Conservation (phyloP, 1,140 invertebrate genomes). For the Ganaspis sp. region DNA sequence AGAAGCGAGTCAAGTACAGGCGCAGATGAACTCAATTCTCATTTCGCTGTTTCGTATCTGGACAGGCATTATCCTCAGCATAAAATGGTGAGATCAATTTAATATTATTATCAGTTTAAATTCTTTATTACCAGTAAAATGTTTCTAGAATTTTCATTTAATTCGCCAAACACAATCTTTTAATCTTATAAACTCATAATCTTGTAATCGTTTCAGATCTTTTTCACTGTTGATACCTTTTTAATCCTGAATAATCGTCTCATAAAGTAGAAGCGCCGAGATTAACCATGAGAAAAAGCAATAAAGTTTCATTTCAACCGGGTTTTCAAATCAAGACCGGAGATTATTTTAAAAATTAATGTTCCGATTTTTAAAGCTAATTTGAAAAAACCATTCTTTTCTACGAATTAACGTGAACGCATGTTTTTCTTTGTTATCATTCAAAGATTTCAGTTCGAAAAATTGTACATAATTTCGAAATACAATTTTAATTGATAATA, state of each 20-base stretch:
- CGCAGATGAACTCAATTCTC: slow-evolving; percentile 84
- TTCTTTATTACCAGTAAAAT: slow-evolving; percentile 36
- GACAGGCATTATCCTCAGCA: slow-evolving; percentile 73
- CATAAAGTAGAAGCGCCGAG: neutral
- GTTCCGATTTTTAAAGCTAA: no score
- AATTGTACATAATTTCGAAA: no score
- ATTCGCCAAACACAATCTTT: neutral
- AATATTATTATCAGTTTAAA: slow-evolving; percentile 17
- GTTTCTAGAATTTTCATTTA: slow-evolving; percentile 39
- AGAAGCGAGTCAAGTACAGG: slow-evolving; percentile 85
- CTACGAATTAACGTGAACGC: no score
- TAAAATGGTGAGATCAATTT: slow-evolving; percentile 65
- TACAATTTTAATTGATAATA: no score
- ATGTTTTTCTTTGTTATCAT: no score
- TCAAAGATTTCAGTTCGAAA: no score
- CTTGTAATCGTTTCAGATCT: neutral
- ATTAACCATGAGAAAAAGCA: neutral
- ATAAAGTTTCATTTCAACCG: neutral
- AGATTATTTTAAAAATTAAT: no score
- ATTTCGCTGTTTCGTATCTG: slow-evolving; percentile 77
- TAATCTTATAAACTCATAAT: neutral
- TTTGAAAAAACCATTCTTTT: no score
- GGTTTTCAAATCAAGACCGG: no score
- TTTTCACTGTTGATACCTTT: neutral
- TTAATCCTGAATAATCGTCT: slow-evolving; percentile 4